Base-by-base conservation (phyloP, 2,113 vertebrate species). In the Cyprinodon brontotheroides region DNA sequence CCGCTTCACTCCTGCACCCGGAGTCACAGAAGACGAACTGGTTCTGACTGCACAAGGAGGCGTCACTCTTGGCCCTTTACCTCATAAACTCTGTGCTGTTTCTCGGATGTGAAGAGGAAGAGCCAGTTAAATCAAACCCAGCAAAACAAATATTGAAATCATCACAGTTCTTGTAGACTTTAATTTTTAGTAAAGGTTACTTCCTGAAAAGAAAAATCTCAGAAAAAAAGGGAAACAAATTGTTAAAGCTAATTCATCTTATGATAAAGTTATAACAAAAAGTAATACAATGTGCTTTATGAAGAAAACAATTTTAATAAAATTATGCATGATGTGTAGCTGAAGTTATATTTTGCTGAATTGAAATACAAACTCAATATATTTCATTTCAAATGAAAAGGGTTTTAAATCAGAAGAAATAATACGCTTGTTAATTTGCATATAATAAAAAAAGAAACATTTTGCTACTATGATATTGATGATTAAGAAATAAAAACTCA, bases 21-120 rank as follows among this genome's bases (percentile, higher is more conserved):
- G 94, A 12, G 78, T 94, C 38, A 87, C 92, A 40, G 65, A 37
- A 4, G 84, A 94, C 3, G 88, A 95, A 1, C 50, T 94, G 78
- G 91, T 89, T 10, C 91, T 95, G 73, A 94, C 83, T 11, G 80
- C 92, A 50, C 68, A 20, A 0, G 40, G 67, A 40, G 84, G 85
- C 0, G 29, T 93, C 0, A 86, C 62, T 3, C 73, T 37, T 0
- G 38, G 3, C n/a, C 93, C 93, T 4, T 3, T 4, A 17, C 68
- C 80, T 8, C 78, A 94, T n/a, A 66, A 82, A 60, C 81, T 92
- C 40, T 85, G 90, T 70, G 92, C 89, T 45, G 47, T 91, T 12
- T 48, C 78, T 11, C 66, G 73, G 5, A n/a, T 59, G 65, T 78
- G 37, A 79, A 15, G 4, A n/a, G 10, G 0, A 48, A 11, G 37